Evolutionary conservation across 2,113 vertebrate species (phyloP), one percentile per base, ranked within the genome.

Genomic region (Trachemys scripta): DNA sequence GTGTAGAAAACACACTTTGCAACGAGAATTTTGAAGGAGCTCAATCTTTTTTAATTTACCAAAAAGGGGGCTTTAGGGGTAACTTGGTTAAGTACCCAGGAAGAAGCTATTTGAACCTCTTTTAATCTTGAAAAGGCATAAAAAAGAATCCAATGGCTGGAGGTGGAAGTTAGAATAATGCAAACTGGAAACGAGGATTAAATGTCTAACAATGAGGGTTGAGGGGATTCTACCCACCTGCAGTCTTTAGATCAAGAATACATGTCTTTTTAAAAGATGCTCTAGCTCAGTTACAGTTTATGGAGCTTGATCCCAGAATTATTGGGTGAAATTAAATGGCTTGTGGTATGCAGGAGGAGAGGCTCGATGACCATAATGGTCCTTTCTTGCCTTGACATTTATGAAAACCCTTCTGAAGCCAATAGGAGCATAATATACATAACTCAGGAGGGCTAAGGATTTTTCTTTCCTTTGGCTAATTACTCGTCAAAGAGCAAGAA

Each of bases 281-380:
- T 24, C 45, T 16, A 42, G 13, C 65, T 86, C 72, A 5, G 90
- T 22, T 56, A 22, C 1, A 1, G 12, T 6, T 65, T 5, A 10
- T 56, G 57, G 80, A 85, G 35, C 45, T 31, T 1, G n/a, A 45
- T 27, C 16, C 2, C 6, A 57, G 35, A 82, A 29, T 76, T 85
- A 4, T 22, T 22, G 83, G 47, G 17, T 72, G n/a, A 72, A 72
- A 16, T 72, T 10, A 31, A 72, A 57, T 24, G 24, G 56, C 56
- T 20, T 24, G 56, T 57, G 56, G 56, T 57, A 57, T 10, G 3
- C 56, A 57, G 16, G 6, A 27, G 45, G 0, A 27, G 24, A 0
- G 29, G 0, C 0, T 27, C 56, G 12, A 2, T 0, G 1, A 11
- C 31, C 12, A 2, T 0, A 29, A 57, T 57, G 56, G 47, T 0